Conservation (phyloP, 2,888 invertebrate genomes). For the Zaprionus obscuricornis region DNA sequence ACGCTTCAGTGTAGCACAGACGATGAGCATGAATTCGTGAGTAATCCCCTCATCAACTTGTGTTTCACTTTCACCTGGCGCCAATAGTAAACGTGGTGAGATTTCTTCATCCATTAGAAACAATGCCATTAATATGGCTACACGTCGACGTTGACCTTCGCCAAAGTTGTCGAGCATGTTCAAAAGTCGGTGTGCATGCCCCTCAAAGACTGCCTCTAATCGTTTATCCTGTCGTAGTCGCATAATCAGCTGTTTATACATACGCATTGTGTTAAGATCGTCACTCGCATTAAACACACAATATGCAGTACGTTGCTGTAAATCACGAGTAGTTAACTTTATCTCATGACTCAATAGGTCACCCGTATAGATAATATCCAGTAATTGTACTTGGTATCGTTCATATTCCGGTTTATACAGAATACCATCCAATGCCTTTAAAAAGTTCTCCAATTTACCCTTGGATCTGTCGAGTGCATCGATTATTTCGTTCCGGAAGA, state of each 20-base stretch:
- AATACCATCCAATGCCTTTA: conserved; percentile 26
- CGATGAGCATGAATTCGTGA: conserved; percentile 25
- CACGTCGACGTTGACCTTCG: not conserved
- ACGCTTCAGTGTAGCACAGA: conserved; percentile 21
- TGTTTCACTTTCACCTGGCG: conserved; percentile 3
- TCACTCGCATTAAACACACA: conserved; percentile 23
- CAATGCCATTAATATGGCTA: conserved; percentile 17
- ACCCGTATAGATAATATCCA: conserved; percentile 36
- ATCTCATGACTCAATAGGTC: conserved; percentile 10
- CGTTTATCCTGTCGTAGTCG: conserved; percentile 19
- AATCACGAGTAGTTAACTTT: not conserved
- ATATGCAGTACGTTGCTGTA: conserved; percentile 9
- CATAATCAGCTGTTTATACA: conserved; percentile 31
- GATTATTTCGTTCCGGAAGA: conserved; percentile 25
- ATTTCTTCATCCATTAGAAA: conserved; percentile 20
- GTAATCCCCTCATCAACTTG: conserved; percentile 27
- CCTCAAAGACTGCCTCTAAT: conserved; percentile 17
- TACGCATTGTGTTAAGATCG: conserved; percentile 22
- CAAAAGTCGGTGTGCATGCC: conserved; percentile 13
- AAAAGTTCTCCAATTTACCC: conserved; percentile 40
- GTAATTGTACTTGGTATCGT: not conserved
- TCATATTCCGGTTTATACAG: conserved; percentile 13
- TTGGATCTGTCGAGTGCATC: conserved; percentile 27
- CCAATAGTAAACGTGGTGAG: conserved; percentile 8
- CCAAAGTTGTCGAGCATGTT: conserved; percentile 14